Conservation (phyloP, 2,113 vertebrate genomes). For the Bagarius yarrelli region DNA sequence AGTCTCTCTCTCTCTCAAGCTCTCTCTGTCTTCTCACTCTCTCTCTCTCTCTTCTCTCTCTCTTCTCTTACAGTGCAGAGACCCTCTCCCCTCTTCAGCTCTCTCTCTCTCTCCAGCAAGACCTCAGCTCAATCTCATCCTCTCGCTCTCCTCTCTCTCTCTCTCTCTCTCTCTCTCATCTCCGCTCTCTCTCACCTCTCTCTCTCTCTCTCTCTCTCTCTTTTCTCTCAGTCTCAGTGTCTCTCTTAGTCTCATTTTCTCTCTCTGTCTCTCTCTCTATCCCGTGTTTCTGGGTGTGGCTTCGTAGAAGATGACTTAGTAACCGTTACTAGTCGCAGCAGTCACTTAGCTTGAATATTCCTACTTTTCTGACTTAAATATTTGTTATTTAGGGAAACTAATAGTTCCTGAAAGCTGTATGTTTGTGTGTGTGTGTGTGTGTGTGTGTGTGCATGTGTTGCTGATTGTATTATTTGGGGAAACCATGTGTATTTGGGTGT, state of each 20-base stretch:
- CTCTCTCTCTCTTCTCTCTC: too few species aligned
- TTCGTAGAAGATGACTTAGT: constrained; percentile 51
- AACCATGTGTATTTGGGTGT: constrained; percentile 28
- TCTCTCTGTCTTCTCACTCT: too few species aligned
- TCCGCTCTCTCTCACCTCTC: background rate
- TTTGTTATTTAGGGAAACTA: background rate
- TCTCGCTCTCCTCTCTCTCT: too few species aligned
- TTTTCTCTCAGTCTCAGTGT: constrained; percentile 66
- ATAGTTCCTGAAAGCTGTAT: background rate
- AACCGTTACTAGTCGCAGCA: constrained; percentile 31
- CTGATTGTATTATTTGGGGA: constrained; percentile 8
- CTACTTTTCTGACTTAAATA: background rate
- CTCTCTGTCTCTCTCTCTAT: constrained; percentile 3
- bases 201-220: background rate
- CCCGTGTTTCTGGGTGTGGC: constrained; percentile 18
- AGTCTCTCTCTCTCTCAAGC: too few species aligned
- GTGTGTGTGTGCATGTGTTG: constrained; percentile 19
- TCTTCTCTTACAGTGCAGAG: too few species aligned
- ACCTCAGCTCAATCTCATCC: too few species aligned
- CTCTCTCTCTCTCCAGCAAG: too few species aligned
- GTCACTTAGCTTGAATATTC: background rate
- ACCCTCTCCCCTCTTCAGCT: too few species aligned
- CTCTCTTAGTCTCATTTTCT: background rate
- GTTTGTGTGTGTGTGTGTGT: constrained; percentile 26
- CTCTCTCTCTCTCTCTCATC: constrained; percentile 72